These are phyloP conservation scores for Echinarachnius parma DNA, from an alignment of 53 echinoderm and acorn worm genomes.

Conservation along the genomic window DNA sequence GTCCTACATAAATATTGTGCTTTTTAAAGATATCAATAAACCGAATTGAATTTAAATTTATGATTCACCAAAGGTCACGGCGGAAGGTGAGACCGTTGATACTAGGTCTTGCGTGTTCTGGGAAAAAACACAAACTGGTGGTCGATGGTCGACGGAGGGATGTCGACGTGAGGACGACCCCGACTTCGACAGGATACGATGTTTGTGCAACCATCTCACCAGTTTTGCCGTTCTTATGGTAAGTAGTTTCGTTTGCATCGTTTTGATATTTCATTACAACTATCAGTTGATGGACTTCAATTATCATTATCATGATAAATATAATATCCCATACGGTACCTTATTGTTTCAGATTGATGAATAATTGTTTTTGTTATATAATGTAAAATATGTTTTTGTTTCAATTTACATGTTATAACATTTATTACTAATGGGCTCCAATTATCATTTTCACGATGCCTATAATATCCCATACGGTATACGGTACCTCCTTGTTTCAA, in stretches of 20 bases:
- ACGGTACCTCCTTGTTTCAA: too few species aligned
- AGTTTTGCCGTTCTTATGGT: constrained; percentile 79
- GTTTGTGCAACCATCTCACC: constrained; percentile 75
- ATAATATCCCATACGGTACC: neutral
- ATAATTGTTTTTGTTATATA: too few species aligned
- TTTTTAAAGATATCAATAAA: too few species aligned
- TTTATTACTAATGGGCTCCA: too few species aligned
- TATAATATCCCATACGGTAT: too few species aligned
- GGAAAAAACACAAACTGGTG: constrained; percentile 46
- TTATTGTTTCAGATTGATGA: too few species aligned
- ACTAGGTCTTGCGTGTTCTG: constrained; percentile 71
- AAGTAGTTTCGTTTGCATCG: constrained; percentile 1
- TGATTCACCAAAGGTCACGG: constrained; percentile 16
- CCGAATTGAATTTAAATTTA: too few species aligned
- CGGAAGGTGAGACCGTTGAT: constrained; percentile 29
- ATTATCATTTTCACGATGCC: too few species aligned
- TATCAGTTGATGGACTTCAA: neutral
- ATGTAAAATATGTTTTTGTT: too few species aligned
- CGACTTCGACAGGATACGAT: constrained; percentile 28
- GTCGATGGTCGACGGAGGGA: constrained; percentile 70
- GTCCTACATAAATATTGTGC: too few species aligned
- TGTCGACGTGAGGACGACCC: constrained; percentile 43
- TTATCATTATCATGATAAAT: neutral
- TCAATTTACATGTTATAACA: too few species aligned
- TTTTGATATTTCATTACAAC: neutral